Percentiles rank a stretch among this genome's conserved stretches.
phyloP scores from a whole-genome alignment of 2,888 invertebrate species.

The Trissolcus japonicus region DNA sequence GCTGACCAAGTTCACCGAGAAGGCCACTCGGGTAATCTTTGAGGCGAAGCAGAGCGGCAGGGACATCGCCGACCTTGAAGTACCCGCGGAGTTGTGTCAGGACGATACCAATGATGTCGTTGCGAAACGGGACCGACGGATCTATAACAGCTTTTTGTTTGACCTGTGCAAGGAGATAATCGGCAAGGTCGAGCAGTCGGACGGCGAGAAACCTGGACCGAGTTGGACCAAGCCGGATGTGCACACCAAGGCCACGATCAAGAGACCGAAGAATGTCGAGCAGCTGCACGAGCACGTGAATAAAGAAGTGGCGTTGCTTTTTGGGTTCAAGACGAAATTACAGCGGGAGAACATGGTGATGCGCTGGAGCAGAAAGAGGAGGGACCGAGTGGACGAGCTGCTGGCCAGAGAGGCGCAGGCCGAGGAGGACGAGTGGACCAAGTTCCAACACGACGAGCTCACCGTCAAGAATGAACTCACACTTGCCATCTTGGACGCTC shows the following conservation, averaged over 20 bases:
- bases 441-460: constrained; percentile 84
- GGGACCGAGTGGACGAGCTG: constrained; percentile 85
- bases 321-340: constrained; percentile 78
- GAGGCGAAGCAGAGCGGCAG: constrained; percentile 73
- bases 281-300: constrained; percentile 77
- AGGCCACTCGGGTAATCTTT: constrained; percentile 76
- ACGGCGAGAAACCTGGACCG: constrained; percentile 75
- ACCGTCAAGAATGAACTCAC: constrained; percentile 82
- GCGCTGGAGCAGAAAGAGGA: constrained; percentile 81
- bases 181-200: constrained; percentile 77
- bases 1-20: constrained; percentile 76
- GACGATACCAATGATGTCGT: constrained; percentile 67
- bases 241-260: constrained; percentile 75
- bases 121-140: constrained; percentile 67
- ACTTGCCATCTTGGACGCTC: constrained; percentile 70
- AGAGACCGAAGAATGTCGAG: constrained; percentile 76
- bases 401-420: constrained; percentile 83
- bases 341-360: constrained; percentile 79
- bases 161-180: constrained; percentile 81
- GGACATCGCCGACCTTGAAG: constrained; percentile 68
- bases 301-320: constrained; percentile 78
- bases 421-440: constrained; percentile 85
- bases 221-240: constrained; percentile 78
- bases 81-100: constrained; percentile 69
- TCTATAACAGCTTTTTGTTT: constrained; percentile 80